Evolutionary conservation across 2,113 vertebrate species (phyloP), one percentile per base, ranked within the genome.

Genomic region (Smithornis capensis): DNA sequence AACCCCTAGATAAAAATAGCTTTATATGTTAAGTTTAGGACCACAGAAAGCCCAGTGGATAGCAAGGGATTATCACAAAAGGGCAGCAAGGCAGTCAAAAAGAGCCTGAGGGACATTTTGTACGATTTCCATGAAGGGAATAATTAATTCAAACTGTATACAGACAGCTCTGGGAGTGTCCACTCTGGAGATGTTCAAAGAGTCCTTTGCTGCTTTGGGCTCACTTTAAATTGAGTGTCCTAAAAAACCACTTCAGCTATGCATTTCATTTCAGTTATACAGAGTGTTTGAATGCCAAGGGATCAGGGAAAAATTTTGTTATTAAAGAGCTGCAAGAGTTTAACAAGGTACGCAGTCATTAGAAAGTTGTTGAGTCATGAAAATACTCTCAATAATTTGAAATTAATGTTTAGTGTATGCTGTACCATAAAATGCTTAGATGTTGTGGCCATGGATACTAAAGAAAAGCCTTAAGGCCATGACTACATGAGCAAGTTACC

Each of bases 51-150:
- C 80, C 63, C 93, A 91, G 93, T 69, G 92, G 94, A 96, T 92
- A 95, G 93, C 80, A 71, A 90, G 70, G 96, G 97, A 97, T 97
- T 97, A 96, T 95, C 94, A 89, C 91, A 95, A 96, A 96, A 95
- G 92, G 95, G 90, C 92, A 96, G 55, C 68, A 84, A 94, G 89
- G 74, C 96, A 94, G 86, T 89, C 79, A 92, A 37, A 94, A 89
- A 92, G 90, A 94, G 94, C 92, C 90, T 55, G 59, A 38, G 84
- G 90, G 83, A 92, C 92, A 90, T 73, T 89, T 95, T 94, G 94
- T 93, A 90, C 78, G 6, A 94, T 86, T 95, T 95, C 87, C 70
- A 83, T 92, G 75, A 87, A 93, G 90, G 28, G 84, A 92, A 79
- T 92, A 91, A 90, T 95, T 92, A 95, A 96, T 96, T 94, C 69